phyloP scores from a whole-genome alignment of 2,797 vertebrate species.

The Ibycter americanus region DNA sequence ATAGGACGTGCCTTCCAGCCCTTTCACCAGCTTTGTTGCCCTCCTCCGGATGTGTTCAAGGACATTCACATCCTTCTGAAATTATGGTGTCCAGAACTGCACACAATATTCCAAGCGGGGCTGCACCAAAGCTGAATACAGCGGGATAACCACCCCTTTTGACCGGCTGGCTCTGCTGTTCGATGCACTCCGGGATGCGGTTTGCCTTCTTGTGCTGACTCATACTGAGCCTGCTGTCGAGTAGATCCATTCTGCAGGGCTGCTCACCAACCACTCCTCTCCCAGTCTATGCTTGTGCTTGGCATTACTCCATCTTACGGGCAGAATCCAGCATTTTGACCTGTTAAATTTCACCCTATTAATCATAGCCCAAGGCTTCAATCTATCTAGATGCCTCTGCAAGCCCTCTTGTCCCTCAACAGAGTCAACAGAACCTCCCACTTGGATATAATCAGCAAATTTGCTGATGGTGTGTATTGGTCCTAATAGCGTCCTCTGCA shows the following conservation, averaged over 20 bases:
- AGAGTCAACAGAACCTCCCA: neutral
- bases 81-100: neutral
- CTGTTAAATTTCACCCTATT: neutral
- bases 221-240: neutral
- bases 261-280: neutral
- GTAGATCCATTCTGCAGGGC: neutral
- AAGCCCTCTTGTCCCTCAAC: neutral
- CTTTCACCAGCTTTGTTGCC: neutral
- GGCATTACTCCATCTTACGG: fast-evolving
- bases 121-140: neutral
- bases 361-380: neutral
- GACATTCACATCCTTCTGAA: neutral
- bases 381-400: neutral
- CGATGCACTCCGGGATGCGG: neutral
- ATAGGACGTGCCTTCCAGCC: neutral
- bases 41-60: neutral
- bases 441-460: neutral
- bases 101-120: no score
- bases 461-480: neutral
- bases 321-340: neutral
- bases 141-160: neutral
- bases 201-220: neutral
- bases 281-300: neutral
- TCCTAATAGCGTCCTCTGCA: neutral
- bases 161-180: neutral